Base-by-base conservation (phyloP, 2,888 invertebrate species). In the Megaustenia siamemsis region DNA sequence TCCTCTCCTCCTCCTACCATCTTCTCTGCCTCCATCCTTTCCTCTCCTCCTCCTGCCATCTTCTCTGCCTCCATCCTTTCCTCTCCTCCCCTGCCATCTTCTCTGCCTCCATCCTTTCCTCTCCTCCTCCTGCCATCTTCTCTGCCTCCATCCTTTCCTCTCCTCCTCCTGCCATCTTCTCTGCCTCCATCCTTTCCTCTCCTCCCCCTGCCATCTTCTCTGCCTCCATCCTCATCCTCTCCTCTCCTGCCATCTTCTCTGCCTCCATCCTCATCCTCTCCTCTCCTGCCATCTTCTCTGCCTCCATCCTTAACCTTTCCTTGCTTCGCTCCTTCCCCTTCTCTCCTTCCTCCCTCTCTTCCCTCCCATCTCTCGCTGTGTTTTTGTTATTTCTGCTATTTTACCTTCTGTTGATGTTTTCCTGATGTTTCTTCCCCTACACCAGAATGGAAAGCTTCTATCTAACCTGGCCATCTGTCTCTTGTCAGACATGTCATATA, bases 181-280 rank as follows among this genome's bases (percentile, higher is more conserved):
- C 69, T 53, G 35, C 56, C 35, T 76, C 35, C 60, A 18, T 76
- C 66, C n/a, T 68, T 35, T 66, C 53, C 68, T 12, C 53, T 76
- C 68, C 68, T 38, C 68, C 49, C 28, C 68, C 66, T 66, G 45
- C 38, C 49, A 24, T 32, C 76, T 45, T 76, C 49, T 53, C 49
- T 83, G 32, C 56, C 18, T 76, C 73, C 28, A 32, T 38, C 18
- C 63, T 4, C 60, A 28, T n/a, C n/a, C 49, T 82, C 45, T 66
- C 68, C 45, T 1, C 10, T 5, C 35, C 24, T 24, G 43, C 5
- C 63, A 63, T 35, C 40, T n/a, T 63, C 38, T 40, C 63, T 15
- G 18, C 24, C 12, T 15, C 49, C 49, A n/a, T 49, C 15, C 49
- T 49, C 49, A 10, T 49, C 15, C 49, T 49, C 10, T 49, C 49